These are phyloP conservation scores for Lithophane leautieri DNA, from an alignment of 2,888 invertebrate genomes.

Conservation along the genomic window DNA sequence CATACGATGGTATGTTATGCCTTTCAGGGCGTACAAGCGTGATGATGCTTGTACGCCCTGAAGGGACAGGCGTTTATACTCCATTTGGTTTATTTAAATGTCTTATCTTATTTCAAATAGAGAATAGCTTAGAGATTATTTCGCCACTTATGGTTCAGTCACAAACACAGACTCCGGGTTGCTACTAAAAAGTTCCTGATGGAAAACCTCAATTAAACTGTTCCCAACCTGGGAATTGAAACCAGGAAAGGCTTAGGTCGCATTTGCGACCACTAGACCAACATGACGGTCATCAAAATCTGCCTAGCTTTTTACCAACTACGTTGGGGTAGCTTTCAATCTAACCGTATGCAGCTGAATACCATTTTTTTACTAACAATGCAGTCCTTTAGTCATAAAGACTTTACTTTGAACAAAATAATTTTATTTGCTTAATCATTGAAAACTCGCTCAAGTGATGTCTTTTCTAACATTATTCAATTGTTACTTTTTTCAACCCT, in stretches of 20 bases:
- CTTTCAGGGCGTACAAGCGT: too few species aligned
- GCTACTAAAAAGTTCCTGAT: background rate
- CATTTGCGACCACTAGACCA: background rate
- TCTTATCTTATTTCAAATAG: too few species aligned
- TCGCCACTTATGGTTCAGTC: too few species aligned
- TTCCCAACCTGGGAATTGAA: background rate
- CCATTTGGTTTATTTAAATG: too few species aligned
- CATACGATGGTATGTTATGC: too few species aligned
- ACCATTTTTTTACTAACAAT: too few species aligned
- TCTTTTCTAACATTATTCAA: slow-evolving; percentile 39
- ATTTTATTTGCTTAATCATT: slow-evolving; percentile 1
- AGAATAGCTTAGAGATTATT: background rate
- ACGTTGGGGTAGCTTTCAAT: too few species aligned
- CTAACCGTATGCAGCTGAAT: too few species aligned
- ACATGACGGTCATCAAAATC: too few species aligned
- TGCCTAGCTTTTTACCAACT: too few species aligned
- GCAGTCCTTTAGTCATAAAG: background rate
- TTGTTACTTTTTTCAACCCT: slow-evolving; percentile 44
- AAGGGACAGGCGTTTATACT: background rate
- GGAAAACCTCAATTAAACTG: background rate
- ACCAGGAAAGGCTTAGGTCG: background rate
- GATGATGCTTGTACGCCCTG: too few species aligned
- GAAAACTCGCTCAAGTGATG: slow-evolving; percentile 21
- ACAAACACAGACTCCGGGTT: background rate
- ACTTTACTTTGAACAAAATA: background rate